These are phyloP conservation scores for Augiades crinisus DNA, from an alignment of 2,888 invertebrate genomes.

Conservation along the genomic window DNA sequence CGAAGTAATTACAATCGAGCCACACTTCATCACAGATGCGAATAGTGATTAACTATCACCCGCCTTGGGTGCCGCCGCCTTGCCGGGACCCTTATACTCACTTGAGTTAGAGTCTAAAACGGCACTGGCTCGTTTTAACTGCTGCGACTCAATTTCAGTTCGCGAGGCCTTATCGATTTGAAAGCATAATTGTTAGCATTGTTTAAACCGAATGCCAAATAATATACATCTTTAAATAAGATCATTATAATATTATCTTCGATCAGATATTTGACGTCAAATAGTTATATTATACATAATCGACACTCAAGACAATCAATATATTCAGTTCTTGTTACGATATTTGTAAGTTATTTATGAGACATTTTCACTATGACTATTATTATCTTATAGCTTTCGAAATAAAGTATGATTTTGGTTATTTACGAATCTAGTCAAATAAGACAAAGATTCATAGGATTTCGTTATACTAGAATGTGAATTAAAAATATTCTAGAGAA, in stretches of 20 bases:
- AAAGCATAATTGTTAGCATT: constrained; percentile 30
- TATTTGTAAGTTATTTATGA: no score
- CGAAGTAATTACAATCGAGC: constrained; percentile 75
- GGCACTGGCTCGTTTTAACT: constrained; percentile 49
- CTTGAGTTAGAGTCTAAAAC: constrained; percentile 50
- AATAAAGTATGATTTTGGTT: no score
- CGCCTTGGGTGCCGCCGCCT: constrained; percentile 47
- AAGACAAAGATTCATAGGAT: no score
- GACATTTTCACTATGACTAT: no score
- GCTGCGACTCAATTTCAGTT: constrained; percentile 44
- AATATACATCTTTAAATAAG: constrained; percentile 4
- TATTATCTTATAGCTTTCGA: no score
- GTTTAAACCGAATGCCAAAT: constrained; percentile 4
- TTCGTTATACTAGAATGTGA: no score
- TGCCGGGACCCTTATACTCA: constrained; percentile 37
- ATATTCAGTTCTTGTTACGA: no score
- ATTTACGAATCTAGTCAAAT: no score
- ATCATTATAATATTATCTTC: constrained; percentile 5
- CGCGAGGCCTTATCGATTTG: constrained; percentile 40
- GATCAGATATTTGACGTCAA: no score
- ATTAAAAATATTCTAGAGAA: no score
- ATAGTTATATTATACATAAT: no score
- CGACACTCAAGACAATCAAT: no score
- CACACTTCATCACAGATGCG: constrained; percentile 75
- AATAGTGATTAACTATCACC: constrained; percentile 71